Evolutionary conservation across 92 coral and sea anemone genomes (phyloP).

Genomic region (Palythoa heliodiscus): DNA sequence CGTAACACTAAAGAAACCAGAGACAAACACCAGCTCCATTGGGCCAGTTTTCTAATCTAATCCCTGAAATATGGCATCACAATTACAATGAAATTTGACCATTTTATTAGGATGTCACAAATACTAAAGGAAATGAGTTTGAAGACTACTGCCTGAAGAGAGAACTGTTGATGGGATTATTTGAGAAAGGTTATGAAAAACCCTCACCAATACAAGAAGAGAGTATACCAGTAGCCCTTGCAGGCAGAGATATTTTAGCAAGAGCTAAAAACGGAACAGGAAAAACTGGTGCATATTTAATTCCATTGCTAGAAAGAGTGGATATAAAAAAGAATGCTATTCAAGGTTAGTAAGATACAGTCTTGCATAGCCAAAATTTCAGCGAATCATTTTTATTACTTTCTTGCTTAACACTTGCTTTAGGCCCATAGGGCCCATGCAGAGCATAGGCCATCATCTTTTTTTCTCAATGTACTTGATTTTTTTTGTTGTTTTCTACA

Average conservation of each 20-base stretch:
- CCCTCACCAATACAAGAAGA: constrained; percentile 99
- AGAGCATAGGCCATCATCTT: no score
- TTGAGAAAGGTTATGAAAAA: constrained; percentile 96
- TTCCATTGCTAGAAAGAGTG: constrained; percentile 90
- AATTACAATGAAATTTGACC: no score
- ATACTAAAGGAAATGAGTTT: constrained; percentile 99
- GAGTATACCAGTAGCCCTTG: constrained; percentile 97
- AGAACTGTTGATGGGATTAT: constrained; percentile 97
- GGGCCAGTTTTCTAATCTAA: no score
- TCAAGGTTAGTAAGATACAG: constrained; percentile 72
- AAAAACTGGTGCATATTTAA: constrained; percentile 96
- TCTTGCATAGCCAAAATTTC: no score
- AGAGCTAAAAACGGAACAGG: constrained; percentile 99
- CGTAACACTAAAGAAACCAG: no score
- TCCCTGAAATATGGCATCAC: no score
- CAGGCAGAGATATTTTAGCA: constrained; percentile 95
- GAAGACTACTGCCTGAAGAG: constrained; percentile 97
- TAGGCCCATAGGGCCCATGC: no score
- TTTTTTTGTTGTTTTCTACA: no score
- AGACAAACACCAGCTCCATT: no score
- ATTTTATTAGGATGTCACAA: constrained; percentile 84
- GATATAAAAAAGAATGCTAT: constrained; percentile 72
- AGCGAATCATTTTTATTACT: no score
- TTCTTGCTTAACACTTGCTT: no score
- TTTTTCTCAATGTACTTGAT: no score